Base-by-base conservation (phyloP, 2,113 vertebrate genomes). In the Prochilodus magdalenae region DNA sequence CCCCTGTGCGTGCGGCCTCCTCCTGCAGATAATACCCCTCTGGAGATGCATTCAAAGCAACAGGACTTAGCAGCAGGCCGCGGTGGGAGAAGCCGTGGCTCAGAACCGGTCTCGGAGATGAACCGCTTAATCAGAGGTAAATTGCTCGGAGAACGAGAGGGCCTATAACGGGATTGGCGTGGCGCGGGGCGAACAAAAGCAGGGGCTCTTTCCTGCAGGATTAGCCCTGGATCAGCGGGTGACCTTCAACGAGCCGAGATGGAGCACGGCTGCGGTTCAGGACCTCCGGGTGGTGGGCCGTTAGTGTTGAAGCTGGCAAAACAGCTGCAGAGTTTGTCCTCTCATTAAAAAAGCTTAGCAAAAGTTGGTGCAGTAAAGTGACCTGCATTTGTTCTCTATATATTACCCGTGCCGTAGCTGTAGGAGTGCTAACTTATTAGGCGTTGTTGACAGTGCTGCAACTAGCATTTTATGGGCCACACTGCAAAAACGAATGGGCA, bases 121-220 rank as follows among this genome's bases (percentile, higher is more conserved):
- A 87, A 85, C 77, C 80, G 84, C 81, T 90, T 89, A 87, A 87
- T 90, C 75, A 86, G 84, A 89, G 82, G 77, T 84, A 76, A 84
- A 83, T 81, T 84, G 82, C 86, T 87, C 77, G 71, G 82, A 89
- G 83, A 83, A 85, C 66, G 47, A 79, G 33, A 30, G 81, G 40
- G 79, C 36, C 71, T 80, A 49, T 83, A 70, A 88, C 77, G 10
- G 80, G 78, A 77, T 83, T 83, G 77, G 75, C 72, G 72, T 79
- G 24, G 80, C 71, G 79, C 72, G 63, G 75, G 63, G 49, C 67
- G 66, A 73, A 88, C 70, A 85, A 81, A 87, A 65, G 30, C 22
- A 60, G 20, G 65, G 33, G 67, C 47, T 85, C 51, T 30, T 81
- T 84, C 81, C 53, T 74, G 14, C 49, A 82, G 79, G 88, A 86